phyloP scores from a whole-genome alignment of 2,888 invertebrate genomes.

The Rosalia funebris region DNA sequence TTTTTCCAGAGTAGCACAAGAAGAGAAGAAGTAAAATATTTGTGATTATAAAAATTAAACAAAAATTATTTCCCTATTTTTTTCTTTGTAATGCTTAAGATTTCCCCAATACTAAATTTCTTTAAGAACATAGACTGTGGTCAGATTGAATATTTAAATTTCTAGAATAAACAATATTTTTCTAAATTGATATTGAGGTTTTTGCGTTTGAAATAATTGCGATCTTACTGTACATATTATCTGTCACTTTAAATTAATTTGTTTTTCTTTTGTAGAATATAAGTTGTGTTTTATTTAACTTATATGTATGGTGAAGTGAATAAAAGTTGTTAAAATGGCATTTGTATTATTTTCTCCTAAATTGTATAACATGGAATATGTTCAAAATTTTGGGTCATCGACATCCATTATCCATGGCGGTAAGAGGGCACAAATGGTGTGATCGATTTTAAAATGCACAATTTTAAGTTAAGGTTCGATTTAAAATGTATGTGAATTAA shows the following conservation, averaged over 20 bases:
- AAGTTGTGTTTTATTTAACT: slow-evolving; percentile 47
- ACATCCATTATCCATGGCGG: too few species aligned
- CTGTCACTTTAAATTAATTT: slow-evolving; percentile 32
- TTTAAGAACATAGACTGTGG: slow-evolving; percentile 19
- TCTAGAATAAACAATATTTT: slow-evolving; percentile 37
- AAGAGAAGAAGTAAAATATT: slow-evolving; percentile 14
- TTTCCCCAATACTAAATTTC: slow-evolving; percentile 9
- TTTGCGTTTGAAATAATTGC: slow-evolving; percentile 25
- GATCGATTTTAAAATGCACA: too few species aligned
- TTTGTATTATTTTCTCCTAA: neutral
- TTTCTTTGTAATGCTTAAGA: slow-evolving; percentile 29
- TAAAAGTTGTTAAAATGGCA: slow-evolving; percentile 38
- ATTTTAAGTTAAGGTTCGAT: too few species aligned
- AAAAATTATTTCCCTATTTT: slow-evolving; percentile 3
- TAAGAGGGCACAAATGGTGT: too few species aligned
- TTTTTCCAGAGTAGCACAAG: slow-evolving; percentile 25
- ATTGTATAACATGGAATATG: too few species aligned
- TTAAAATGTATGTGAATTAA: too few species aligned
- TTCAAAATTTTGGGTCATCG: too few species aligned
- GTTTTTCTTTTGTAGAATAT: slow-evolving; percentile 44
- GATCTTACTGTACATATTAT: slow-evolving; percentile 39
- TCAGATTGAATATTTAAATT: slow-evolving; percentile 19
- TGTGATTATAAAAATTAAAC: slow-evolving; percentile 25
- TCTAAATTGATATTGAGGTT: slow-evolving; percentile 35
- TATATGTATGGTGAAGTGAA: slow-evolving; percentile 49